A percentile compares a stretch with the other conserved stretches of the same genome.
Conservation (phyloP, 2,113 vertebrate genomes). For the Entelurus aequoreus region DNA sequence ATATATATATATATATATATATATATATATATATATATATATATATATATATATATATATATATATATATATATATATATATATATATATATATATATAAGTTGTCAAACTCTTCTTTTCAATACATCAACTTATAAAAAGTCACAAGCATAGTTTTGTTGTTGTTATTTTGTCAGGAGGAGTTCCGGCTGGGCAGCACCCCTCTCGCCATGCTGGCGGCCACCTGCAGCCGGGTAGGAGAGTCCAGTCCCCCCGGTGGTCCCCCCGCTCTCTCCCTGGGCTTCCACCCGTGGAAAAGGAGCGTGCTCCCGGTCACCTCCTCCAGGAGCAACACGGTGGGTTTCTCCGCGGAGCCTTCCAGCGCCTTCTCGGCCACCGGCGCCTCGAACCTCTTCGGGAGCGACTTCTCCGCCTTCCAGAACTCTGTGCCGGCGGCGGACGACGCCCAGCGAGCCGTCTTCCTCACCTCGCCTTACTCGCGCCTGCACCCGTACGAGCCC, state of each 20-base stretch:
- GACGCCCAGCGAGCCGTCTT: constrained; percentile 79
- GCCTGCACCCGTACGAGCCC: constrained; percentile 81
- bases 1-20: no score
- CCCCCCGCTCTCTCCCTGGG: constrained; percentile 79
- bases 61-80: no score
- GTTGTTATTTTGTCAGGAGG: constrained; percentile 76
- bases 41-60: no score
- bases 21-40: no score
- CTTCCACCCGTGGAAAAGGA: constrained; percentile 87
- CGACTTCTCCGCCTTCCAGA: constrained; percentile 86
- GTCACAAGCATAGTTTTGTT: no score
- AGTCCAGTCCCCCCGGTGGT: constrained; percentile 82
- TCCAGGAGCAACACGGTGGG: constrained; percentile 66
- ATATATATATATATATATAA: no score
- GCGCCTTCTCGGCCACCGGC: constrained; percentile 83
- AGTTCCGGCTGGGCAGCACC: constrained; percentile 87
- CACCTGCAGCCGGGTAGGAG: constrained; percentile 94
- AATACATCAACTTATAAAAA: no score
- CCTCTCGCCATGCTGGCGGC: constrained; percentile 93
- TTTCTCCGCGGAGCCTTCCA: constrained; percentile 74
- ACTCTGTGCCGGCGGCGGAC: constrained; percentile 56
- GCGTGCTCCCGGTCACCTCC: constrained; percentile 63
- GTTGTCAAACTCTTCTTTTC: no score
- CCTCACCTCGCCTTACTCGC: constrained; percentile 84
- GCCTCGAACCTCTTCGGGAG: constrained; percentile 76